These are phyloP conservation scores for Pantelozetes paolii DNA, from an alignment of 2,888 invertebrate genomes.

Conservation along the genomic window DNA sequence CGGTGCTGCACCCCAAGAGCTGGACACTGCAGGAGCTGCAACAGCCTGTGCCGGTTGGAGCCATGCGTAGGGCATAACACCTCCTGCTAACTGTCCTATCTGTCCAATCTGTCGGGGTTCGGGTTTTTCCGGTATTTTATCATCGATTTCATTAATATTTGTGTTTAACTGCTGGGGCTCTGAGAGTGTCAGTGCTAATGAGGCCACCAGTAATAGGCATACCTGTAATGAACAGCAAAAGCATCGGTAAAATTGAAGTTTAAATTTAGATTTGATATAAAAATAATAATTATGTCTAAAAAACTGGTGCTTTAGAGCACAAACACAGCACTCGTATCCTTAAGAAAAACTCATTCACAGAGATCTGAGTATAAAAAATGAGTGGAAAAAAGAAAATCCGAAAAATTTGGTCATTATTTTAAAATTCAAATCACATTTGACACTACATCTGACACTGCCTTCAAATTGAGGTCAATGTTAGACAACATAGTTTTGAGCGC, in stretches of 20 bases:
- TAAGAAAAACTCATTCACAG: slow-evolving; percentile 13
- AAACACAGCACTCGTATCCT: slow-evolving; percentile 1
- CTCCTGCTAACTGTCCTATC: too few relatives aligned
- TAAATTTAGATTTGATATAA: slow-evolving; percentile 9
- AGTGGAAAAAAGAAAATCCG: neutral
- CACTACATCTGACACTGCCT: neutral
- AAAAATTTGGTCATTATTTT: slow-evolving; percentile 36
- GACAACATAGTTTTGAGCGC: slow-evolving; percentile 24
- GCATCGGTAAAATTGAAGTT: neutral
- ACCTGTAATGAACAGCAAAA: slow-evolving; percentile 17
- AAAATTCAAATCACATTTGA: slow-evolving; percentile 26
- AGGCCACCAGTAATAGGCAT: slow-evolving; percentile 31
- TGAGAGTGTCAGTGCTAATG: slow-evolving; percentile 23
- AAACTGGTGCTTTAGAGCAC: slow-evolving; percentile 10
- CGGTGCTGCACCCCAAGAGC: neutral
- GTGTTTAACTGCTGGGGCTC: neutral
- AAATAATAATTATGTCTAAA: slow-evolving; percentile 10
- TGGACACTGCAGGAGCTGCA: neutral
- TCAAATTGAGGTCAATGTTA: slow-evolving; percentile 34
- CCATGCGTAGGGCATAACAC: slow-evolving; percentile 10
- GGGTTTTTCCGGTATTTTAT: slow-evolving; percentile 24
- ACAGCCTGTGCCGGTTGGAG: slow-evolving; percentile 35
- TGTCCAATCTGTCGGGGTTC: slow-evolving; percentile 31
- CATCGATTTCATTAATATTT: slow-evolving; percentile 29
- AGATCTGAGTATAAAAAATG: neutral